These are phyloP conservation scores for Scolopax rusticola DNA, from an alignment of 2,797 vertebrate species.

Conservation along the genomic window DNA sequence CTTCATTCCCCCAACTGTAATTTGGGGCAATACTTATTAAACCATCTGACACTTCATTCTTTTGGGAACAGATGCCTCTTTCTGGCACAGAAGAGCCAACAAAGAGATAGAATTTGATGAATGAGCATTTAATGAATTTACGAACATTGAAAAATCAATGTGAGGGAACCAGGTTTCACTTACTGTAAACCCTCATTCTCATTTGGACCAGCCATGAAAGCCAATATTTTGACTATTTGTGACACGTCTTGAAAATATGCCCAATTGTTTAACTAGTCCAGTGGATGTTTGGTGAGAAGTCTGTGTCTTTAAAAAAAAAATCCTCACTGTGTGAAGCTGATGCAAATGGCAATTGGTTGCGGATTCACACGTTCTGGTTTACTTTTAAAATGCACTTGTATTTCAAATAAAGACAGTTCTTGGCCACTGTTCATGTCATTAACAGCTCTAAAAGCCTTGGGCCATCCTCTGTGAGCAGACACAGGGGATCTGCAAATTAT, in stretches of 20 bases:
- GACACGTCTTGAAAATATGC: background rate
- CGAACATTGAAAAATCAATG: background rate
- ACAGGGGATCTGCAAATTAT: slow-evolving; percentile 28
- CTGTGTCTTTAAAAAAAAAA: background rate
- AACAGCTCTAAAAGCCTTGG: slow-evolving; percentile 26
- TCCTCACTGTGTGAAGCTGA: background rate
- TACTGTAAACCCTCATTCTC: background rate
- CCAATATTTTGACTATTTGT: background rate
- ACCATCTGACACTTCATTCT: background rate
- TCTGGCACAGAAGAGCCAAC: background rate
- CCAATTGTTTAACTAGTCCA: background rate
- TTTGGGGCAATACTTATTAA: background rate
- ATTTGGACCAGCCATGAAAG: background rate
- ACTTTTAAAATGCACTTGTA: slow-evolving; percentile 9
- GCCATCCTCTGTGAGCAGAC: background rate
- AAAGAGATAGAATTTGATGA: background rate
- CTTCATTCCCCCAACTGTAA: background rate
- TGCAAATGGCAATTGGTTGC: background rate
- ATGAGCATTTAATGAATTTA: slow-evolving; percentile 4
- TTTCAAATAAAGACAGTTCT: slow-evolving; percentile 35
- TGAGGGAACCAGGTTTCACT: background rate
- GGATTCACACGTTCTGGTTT: background rate
- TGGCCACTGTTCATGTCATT: slow-evolving; percentile 42
- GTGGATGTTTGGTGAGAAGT: background rate
- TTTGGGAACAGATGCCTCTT: slow-evolving; percentile 7